phyloP scores from a whole-genome alignment of 2,888 invertebrate genomes.

The Thecocarcelia acutangulata region DNA sequence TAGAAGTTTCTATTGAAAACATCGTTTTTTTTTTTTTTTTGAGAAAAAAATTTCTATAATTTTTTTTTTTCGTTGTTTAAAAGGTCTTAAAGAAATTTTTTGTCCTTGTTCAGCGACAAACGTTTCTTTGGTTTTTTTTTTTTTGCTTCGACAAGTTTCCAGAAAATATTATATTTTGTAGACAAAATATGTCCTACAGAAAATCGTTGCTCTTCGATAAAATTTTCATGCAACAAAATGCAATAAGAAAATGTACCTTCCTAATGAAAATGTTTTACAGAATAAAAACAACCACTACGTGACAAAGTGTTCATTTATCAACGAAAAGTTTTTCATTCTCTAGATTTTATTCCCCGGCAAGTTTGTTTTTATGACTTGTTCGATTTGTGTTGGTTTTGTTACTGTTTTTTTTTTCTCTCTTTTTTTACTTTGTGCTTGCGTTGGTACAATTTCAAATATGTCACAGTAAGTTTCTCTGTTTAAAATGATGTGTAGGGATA shows the following conservation, averaged over 20 bases:
- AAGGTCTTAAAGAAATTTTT: too few relatives aligned
- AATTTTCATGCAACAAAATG: too few relatives aligned
- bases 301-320: slow-evolving; percentile 59
- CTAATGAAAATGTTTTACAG: background rate
- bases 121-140: too few relatives aligned
- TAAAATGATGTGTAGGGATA: background rate
- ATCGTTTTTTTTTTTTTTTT: too few relatives aligned
- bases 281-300: slow-evolving; percentile 47
- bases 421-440: background rate
- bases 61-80: too few relatives aligned
- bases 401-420: background rate
- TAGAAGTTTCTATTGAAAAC: too few relatives aligned
- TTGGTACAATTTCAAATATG: slow-evolving; percentile 43
- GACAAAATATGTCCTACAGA: too few relatives aligned
- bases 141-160: too few relatives aligned
- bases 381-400: slow-evolving; percentile 8
- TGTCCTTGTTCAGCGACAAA: too few relatives aligned
- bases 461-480: background rate
- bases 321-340: slow-evolving; percentile 2
- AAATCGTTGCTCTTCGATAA: too few relatives aligned
- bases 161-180: too few relatives aligned
- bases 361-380: slow-evolving; percentile 32
- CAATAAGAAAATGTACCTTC: background rate
- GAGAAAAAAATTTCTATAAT: too few relatives aligned
- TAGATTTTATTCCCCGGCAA: slow-evolving; percentile 2